Base-by-base conservation (phyloP, 1,140 invertebrate genomes). In the Druon quercuslanigerum region DNA sequence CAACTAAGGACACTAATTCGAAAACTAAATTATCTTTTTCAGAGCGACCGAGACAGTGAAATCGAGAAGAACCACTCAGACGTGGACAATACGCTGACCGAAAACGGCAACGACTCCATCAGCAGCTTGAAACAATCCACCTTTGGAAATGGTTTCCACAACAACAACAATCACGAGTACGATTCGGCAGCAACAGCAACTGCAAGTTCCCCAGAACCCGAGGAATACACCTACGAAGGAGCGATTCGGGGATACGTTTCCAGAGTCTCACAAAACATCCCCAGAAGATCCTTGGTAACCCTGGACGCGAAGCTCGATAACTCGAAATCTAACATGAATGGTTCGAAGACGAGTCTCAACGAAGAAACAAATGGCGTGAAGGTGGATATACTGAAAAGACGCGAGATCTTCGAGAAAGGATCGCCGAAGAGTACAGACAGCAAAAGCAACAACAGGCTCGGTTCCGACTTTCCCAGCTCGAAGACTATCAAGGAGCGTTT, bases 161-260 rank as follows among this genome's bases (percentile, higher is more conserved):
- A 84, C 50, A 77, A 82, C 71, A 84, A 86, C 57, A 70, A 78
- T 57, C 76, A 83, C 70, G 93, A 93, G 85, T 94, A 94, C 85
- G 93, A 94, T 81, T 93, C 93, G 12, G 92, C 92, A 50, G 93
- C 92, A 33, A 93, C 93, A 33, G 92, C 92, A 70, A 94, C 93
- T 2, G 92, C 92, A 72, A 94, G 92, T 83, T 94, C 93, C 17
- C 92, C 93, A 2, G 93, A 94, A 82, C 92, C 93, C 5, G 94
- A 95, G 79, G 96, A 97, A 86, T 97, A 97, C 88, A 96, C 96
- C 1, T 97, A 96, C 87, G 96, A 97, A 88, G 94, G 95, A 79
- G 96, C 96, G 76, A 97, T 97, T 79, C 95, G 96, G 83, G 95
- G 95, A 77, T 97, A 97, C 86, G 95, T 96, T 75, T 95, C 94